Base-by-base conservation (phyloP, 1,140 invertebrate species). In the Aphis gossypii region DNA sequence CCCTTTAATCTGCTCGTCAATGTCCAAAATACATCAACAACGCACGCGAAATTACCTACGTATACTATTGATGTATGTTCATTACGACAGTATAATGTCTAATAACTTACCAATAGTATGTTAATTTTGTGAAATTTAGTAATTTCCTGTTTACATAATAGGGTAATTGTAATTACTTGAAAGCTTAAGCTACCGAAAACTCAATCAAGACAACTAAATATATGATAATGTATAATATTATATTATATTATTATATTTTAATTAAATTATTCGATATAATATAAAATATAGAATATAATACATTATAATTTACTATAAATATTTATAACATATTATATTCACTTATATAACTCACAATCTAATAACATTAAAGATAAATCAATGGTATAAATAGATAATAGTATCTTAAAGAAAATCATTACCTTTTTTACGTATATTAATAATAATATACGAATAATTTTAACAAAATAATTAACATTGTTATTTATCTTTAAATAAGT, bases 1-100 rank as follows among this genome's bases (percentile, higher is more conserved):
- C 87, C 46, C 48, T 46, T 23, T 89, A 54, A 51, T 89, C 87
- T 38, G 46, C 87, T 46, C 30, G 48, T 89, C 87, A 35, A 89
- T 35, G 48, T 89, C 84, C 44, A 86, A 86, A 86, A 20, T 46
- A 86, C 41, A 86, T 86, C 84, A 86, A 86, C 44, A 41, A 86
- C 84, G 18, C 18, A 35, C 18, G 8, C 86, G 1, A n/a, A 86
- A 86, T 76, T 76, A 76, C 30, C 48, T 51, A 46, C 9, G 9
- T 7, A 51, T 51, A 51, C 25, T 88, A n/a, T 51, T 88, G 30
- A 51, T 21, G n/a, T 21, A 1, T 18, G 48, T 35, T 35, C 6
- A 23, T 89, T 86, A 44, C 23, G 83, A 23, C 30, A 54, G 2
- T 25, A 38, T n/a, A 87, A 87, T n/a, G 30, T 23, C 38, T 83